Percentiles rank a stretch among this genome's conserved stretches.
These are phyloP conservation scores for Girardinus metallicus DNA, from an alignment of 2,797 vertebrate species.

Conservation along the genomic window DNA sequence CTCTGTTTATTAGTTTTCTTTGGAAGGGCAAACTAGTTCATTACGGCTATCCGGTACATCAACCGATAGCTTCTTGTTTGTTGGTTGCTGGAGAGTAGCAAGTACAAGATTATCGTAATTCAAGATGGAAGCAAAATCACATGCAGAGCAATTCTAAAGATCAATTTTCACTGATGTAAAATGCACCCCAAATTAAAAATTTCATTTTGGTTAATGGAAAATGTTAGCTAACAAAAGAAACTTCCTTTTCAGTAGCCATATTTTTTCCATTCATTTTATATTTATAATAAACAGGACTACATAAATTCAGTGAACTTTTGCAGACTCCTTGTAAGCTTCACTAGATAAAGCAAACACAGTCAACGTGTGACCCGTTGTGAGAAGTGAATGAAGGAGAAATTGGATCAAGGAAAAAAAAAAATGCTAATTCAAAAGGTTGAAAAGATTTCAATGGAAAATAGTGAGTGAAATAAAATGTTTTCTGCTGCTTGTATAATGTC, in stretches of 20 bases:
- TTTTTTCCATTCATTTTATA: not conserved
- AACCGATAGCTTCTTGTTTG: not conserved
- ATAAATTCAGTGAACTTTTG: not conserved
- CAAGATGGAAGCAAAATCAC: not conserved
- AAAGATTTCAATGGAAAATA: not conserved
- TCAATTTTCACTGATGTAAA: not conserved
- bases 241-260: too few species aligned
- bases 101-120: not conserved
- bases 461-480: not conserved
- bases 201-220: too few species aligned
- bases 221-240: too few species aligned
- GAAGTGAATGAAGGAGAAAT: not conserved
- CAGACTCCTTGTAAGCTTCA: not conserved
- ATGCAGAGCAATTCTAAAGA: not conserved
- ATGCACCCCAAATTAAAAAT: too few species aligned
- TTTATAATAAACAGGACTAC: not conserved
- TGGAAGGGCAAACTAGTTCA: not conserved
- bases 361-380: not conserved
- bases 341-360: not conserved
- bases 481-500: too few species aligned
- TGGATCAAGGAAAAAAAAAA: not conserved
- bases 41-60: not conserved
- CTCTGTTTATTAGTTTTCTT: not conserved
- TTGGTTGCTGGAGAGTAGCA: not conserved
- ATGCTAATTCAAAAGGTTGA: not conserved